Evolutionary conservation across 2,888 invertebrate species (phyloP).

Genomic region (Lucinisca nassula): DNA sequence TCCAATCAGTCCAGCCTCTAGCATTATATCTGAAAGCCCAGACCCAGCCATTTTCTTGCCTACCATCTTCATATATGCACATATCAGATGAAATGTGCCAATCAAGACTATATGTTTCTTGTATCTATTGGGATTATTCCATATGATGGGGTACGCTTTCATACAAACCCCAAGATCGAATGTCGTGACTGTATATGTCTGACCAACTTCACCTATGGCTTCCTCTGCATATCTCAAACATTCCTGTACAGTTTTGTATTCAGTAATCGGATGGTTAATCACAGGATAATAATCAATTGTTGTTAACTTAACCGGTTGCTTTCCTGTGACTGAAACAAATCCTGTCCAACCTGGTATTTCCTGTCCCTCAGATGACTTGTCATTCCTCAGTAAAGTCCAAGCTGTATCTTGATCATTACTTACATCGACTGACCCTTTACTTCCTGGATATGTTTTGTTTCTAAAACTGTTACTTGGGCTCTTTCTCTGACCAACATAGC

Average conservation of each 20-base stretch:
- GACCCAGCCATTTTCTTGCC: conserved; percentile 42
- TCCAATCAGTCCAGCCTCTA: conserved; percentile 53
- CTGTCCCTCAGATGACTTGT: too few species aligned
- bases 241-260: conserved; percentile 66
- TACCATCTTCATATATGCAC: conserved; percentile 50
- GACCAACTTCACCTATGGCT: conserved; percentile 61
- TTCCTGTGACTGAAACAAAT: conserved; percentile 63
- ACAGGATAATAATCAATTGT: conserved; percentile 73
- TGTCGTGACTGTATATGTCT: conserved; percentile 34
- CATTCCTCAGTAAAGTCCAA: too few species aligned
- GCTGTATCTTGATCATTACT: background rate
- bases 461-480: conserved; percentile 24
- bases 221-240: conserved; percentile 55
- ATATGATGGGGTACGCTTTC: conserved; percentile 69
- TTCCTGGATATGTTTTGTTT: background rate
- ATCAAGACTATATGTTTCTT: conserved; percentile 31
- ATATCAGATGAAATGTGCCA: conserved; percentile 41
- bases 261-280: conserved; percentile 47
- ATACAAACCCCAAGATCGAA: conserved; percentile 65
- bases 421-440: background rate
- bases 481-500: conserved; percentile 44
- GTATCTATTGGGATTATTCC: conserved; percentile 15
- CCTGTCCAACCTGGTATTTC: conserved; percentile 61
- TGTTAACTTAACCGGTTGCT: conserved; percentile 47
- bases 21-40: background rate